Conservation (phyloP, 2,888 invertebrate species). For the Eupithecia abbreviata region DNA sequence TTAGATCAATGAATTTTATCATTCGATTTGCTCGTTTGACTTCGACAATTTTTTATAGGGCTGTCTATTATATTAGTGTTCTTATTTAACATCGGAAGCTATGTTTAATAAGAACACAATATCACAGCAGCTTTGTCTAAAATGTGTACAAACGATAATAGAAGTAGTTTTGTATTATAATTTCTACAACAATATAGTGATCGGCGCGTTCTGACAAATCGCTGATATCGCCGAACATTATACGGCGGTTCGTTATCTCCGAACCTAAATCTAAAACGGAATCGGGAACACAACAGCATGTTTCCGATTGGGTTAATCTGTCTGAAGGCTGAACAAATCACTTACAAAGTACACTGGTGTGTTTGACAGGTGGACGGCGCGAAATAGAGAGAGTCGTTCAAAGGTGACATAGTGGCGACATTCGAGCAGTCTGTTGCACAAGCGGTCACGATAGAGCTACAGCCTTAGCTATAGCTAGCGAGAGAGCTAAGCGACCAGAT, state of each 20-base stretch:
- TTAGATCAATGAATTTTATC: slow-evolving; percentile 32
- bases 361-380: slow-evolving; percentile 23
- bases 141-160: background rate
- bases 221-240: background rate
- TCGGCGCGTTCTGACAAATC: background rate
- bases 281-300: background rate
- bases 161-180: background rate
- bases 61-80: background rate
- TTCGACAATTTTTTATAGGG: background rate
- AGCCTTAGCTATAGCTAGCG: slow-evolving; percentile 14
- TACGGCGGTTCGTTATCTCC: background rate
- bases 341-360: slow-evolving; percentile 22
- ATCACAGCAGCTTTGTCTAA: background rate
- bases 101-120: background rate
- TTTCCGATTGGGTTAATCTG: slow-evolving; percentile 8
- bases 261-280: slow-evolving; percentile 12
- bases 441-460: slow-evolving; percentile 57
- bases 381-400: slow-evolving; percentile 18
- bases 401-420: slow-evolving; percentile 51
- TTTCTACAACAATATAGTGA: background rate
- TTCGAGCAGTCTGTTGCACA: slow-evolving; percentile 58
- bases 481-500: slow-evolving; percentile 50
- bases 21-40: background rate
- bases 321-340: slow-evolving; percentile 19
- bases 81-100: background rate